Evolutionary conservation across 2,113 vertebrate species (phyloP).

Genomic region (Oceanodroma tethys): DNA sequence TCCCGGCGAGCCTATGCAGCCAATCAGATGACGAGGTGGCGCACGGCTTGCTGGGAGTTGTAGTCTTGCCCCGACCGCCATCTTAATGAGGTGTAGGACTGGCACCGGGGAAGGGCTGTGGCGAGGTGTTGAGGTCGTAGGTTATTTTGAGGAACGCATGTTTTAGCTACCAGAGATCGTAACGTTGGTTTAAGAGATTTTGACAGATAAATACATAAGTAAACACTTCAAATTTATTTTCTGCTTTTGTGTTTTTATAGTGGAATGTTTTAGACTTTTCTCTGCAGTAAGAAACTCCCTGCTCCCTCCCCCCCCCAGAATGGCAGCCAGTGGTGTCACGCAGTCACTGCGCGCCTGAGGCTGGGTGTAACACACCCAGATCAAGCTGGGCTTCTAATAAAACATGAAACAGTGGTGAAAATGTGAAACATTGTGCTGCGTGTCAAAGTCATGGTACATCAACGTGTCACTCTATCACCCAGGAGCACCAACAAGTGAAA

Average conservation of each 20-base stretch:
- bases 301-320: rapidly evolving
- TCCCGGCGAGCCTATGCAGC: rapidly evolving
- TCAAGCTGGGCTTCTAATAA: neutral
- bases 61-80: neutral
- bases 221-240: neutral
- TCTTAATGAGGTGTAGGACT: rapidly evolving
- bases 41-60: neutral
- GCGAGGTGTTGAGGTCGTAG: rapidly evolving
- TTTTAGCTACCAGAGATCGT: neutral
- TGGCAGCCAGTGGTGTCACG: rapidly evolving
- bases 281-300: neutral
- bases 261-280: neutral
- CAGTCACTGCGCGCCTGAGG: rapidly evolving
- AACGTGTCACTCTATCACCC: rapidly evolving
- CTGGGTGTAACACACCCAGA: rapidly evolving
- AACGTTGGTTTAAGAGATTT: neutral
- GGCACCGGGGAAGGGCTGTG: rapidly evolving
- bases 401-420: rapidly evolving
- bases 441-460: rapidly evolving
- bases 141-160: rapidly evolving
- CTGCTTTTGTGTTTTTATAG: neutral
- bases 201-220: neutral
- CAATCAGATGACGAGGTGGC: neutral
- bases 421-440: rapidly evolving
- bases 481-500: rapidly evolving